phyloP scores from a whole-genome alignment of 2,888 invertebrate genomes.

The Agrotis clavis region DNA sequence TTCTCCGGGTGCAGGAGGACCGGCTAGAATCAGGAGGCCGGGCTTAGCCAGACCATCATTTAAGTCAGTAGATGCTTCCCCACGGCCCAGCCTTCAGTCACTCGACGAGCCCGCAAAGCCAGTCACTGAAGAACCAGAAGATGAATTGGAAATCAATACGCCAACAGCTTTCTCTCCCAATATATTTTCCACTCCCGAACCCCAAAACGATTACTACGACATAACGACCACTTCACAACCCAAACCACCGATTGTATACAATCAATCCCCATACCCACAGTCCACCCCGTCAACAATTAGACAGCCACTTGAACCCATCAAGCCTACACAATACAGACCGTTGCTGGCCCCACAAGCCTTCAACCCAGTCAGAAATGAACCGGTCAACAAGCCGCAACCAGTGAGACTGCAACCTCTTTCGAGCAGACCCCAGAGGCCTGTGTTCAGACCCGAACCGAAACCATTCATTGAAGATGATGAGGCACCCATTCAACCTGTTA shows the following conservation, averaged over 20 bases:
- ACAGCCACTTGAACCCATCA: slow-evolving; percentile 83
- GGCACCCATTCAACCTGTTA: slow-evolving; percentile 83
- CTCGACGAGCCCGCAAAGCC: slow-evolving; percentile 91
- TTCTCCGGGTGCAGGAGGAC: slow-evolving; percentile 74
- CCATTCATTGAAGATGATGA: slow-evolving; percentile 88
- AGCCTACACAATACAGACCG: slow-evolving; percentile 88
- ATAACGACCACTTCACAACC: slow-evolving; percentile 87
- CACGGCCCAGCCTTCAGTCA: slow-evolving; percentile 86
- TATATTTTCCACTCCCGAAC: slow-evolving; percentile 84
- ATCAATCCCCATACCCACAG: slow-evolving; percentile 84
- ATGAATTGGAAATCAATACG: slow-evolving; percentile 90
- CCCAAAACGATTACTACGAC: slow-evolving; percentile 87
- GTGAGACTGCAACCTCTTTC: slow-evolving; percentile 87
- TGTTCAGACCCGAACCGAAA: slow-evolving; percentile 88
- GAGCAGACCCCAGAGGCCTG: slow-evolving; percentile 88
- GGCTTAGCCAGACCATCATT: slow-evolving; percentile 86
- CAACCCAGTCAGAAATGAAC: slow-evolving; percentile 83
- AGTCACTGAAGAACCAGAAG: slow-evolving; percentile 93
- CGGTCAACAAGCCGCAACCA: slow-evolving; percentile 82
- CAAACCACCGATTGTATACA: slow-evolving; percentile 86
- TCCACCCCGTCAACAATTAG: slow-evolving; percentile 78
- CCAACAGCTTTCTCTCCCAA: slow-evolving; percentile 88
- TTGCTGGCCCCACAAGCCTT: slow-evolving; percentile 81
- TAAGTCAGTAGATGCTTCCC: slow-evolving; percentile 86
- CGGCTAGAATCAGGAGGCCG: slow-evolving; percentile 83